Conservation (phyloP, 2,888 invertebrate genomes). For the Phaedon cochleariae region DNA sequence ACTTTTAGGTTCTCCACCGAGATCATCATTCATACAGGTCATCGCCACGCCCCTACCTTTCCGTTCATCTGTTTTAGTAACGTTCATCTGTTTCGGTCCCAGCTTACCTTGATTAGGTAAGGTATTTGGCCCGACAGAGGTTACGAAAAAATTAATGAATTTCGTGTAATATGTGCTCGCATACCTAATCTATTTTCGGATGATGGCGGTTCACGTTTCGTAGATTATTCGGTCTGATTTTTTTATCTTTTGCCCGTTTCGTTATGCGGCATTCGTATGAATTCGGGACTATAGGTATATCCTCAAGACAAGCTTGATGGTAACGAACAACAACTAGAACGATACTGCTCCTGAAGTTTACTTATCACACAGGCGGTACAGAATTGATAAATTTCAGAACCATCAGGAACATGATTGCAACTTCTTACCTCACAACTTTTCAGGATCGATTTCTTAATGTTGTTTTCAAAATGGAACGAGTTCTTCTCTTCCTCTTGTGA, state of each 20-base stretch:
- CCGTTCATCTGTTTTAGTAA: slow-evolving; percentile 35
- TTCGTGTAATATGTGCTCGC: slow-evolving; percentile 19
- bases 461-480: too few species aligned
- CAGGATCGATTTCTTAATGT: too few species aligned
- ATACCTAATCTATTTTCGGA: slow-evolving; percentile 25
- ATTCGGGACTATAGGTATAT: too few species aligned
- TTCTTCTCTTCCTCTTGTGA: too few species aligned
- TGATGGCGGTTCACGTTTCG: background rate
- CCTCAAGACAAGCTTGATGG: too few species aligned
- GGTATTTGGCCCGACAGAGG: slow-evolving; percentile 28
- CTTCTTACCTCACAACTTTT: too few species aligned
- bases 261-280: background rate
- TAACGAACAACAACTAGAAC: too few species aligned
- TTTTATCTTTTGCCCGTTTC: background rate
- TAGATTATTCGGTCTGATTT: background rate
- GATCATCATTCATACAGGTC: slow-evolving; percentile 44
- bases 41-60: slow-evolving; percentile 42
- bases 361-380: too few species aligned
- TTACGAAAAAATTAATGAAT: slow-evolving; percentile 32
- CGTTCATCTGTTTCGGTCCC: slow-evolving; percentile 37
- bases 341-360: too few species aligned
- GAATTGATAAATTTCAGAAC: too few species aligned
- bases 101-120: slow-evolving; percentile 38
- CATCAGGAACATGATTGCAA: too few species aligned
- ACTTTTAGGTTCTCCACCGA: slow-evolving; percentile 40